These are phyloP conservation scores for Chaetodon trifasciatus DNA, from an alignment of 2,797 vertebrate genomes.

Conservation along the genomic window DNA sequence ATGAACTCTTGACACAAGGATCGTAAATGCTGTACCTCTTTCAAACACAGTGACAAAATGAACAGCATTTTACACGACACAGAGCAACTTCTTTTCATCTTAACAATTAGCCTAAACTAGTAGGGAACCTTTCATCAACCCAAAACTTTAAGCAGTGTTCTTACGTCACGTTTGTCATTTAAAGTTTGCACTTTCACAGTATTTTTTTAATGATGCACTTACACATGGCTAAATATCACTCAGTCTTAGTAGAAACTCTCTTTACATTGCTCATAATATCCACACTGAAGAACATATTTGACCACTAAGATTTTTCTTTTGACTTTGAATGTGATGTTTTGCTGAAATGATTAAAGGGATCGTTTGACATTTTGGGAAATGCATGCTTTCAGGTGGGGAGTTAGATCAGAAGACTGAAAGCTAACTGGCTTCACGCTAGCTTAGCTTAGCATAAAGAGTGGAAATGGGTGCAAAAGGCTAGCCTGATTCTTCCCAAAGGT, in stretches of 20 bases:
- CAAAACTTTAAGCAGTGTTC: constrained; percentile 14
- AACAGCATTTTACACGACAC: constrained; percentile 7
- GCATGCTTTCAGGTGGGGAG: not conserved
- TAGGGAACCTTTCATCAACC: constrained; percentile 13
- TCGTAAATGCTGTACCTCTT: constrained; percentile 20
- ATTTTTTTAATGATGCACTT: constrained; percentile 35
- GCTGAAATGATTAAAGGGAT: constrained; percentile 25
- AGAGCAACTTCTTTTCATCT: not conserved
- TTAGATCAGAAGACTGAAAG: not conserved
- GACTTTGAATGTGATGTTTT: constrained; percentile 70
- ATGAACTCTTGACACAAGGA: constrained; percentile 18
- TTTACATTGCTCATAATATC: constrained; percentile 28
- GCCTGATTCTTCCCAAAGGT: not conserved
- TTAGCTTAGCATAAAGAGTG: constrained; percentile 8
- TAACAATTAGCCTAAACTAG: constrained; percentile 4
- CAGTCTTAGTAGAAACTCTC: constrained; percentile 7
- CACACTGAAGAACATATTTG: constrained; percentile 35
- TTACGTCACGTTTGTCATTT: not conserved
- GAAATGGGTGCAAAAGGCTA: not conserved
- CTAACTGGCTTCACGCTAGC: not conserved
- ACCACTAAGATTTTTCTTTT: constrained; percentile 71
- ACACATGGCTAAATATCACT: constrained; percentile 6
- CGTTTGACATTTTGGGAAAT: not conserved
- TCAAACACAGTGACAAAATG: not conserved
- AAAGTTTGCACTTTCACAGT: constrained; percentile 64